Evolutionary conservation across 2,888 invertebrate species (phyloP), one percentile per base, ranked within the genome.

Genomic region (Odontocolon sp.): DNA sequence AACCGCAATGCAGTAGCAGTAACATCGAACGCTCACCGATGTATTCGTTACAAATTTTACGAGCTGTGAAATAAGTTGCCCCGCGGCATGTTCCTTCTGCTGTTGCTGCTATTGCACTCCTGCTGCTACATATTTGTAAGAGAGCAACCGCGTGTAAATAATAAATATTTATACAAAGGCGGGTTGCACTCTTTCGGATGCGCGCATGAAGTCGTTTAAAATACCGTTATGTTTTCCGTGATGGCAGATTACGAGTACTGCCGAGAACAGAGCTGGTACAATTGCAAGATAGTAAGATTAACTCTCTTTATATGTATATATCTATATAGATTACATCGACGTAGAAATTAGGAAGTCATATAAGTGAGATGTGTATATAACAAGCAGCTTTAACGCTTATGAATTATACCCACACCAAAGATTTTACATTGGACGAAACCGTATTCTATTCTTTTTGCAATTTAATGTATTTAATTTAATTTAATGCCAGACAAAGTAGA

Each of bases 41-140:
- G 81, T 81, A 80, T 85, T 82, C 83, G 81, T 80, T 72, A 73
- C 36, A 78, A 75, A 79, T 79, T 83, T 85, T 82, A 85, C 80
- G 82, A 83, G 81, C 82, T 78, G 78, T 80, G 83, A 84, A 84
- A 79, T 79, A 79, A 81, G 74, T 78, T 76, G 33, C 68, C 72
- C 59, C 57, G 36, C 68, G 31, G 28, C 21, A 40, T 31, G 69
- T 66, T 75, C 38, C 47, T 67, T 67, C 40, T 70, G 31, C 28
- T 57, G 45, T 57, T 23, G 79, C 78, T 71, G 67, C 78, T 77
- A 73, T 68, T 73, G 63, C 67, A 21, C 28, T 50, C 36, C 56
- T 26, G 66, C 78, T 79, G 76, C 80, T 76, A 74, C 61, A 40
- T 36, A 63, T 63, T n/a, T n/a, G n/a, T n/a, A 56, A 64, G 72